Conservation (phyloP, 2,113 vertebrate species). For the Lagopus leucura region DNA sequence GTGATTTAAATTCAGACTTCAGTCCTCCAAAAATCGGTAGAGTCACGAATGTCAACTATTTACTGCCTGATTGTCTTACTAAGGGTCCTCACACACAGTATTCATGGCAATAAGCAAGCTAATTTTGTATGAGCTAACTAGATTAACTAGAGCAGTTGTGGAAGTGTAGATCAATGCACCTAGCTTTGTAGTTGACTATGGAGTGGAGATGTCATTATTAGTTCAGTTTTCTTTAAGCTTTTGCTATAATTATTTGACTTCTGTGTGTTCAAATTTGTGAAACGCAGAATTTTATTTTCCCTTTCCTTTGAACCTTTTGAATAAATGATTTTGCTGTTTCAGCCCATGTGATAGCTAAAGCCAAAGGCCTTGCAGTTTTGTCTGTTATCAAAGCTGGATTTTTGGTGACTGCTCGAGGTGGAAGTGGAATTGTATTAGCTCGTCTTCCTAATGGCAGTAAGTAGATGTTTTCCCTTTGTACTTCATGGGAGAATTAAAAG, state of each 20-base stretch:
- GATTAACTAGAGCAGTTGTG: neutral
- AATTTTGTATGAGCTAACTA: neutral
- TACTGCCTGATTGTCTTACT: neutral
- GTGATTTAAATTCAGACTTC: neutral
- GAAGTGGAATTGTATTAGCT: conserved; percentile 93
- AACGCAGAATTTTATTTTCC: neutral
- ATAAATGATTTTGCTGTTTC: conserved; percentile 13
- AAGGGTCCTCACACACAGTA: neutral
- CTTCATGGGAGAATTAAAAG: neutral
- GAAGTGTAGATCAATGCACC: neutral
- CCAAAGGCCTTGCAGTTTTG: conserved; percentile 92
- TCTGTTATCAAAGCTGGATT: conserved; percentile 96
- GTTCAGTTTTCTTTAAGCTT: neutral
- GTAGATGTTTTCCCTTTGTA: conserved; percentile 29
- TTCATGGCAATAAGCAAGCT: neutral
- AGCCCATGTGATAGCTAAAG: conserved; percentile 95
- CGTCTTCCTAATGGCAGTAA: conserved; percentile 90
- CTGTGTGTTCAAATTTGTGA: neutral
- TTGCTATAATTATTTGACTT: neutral
- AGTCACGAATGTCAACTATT: neutral
- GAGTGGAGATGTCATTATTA: neutral
- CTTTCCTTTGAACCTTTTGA: neutral
- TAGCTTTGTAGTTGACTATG: neutral
- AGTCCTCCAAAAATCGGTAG: neutral
- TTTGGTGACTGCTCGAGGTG: conserved; percentile 93